A percentile compares a stretch with the other conserved stretches of the same genome.
Evolutionary conservation across 2,113 vertebrate species (phyloP).

Genomic region (human (Homo sapiens)): GRCh38 chr14:34887501-34888000

Average conservation of each 20-base stretch:
- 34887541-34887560: neutral
- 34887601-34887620: neutral
- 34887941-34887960: neutral
- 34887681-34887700: neutral
- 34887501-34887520: neutral
- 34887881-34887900: neutral
- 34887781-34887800: neutral
- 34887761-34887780: neutral
- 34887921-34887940: neutral
- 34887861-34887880: neutral
- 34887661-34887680: neutral
- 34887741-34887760: neutral
- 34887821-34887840: neutral
- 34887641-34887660: neutral
- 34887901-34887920: neutral
- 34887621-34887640: neutral
- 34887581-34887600: neutral
- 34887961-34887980: neutral
- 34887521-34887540: neutral
- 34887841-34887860: neutral
- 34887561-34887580: slow-evolving; percentile 19
- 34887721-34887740: neutral
- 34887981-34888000: neutral
- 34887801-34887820: slow-evolving; percentile 22
- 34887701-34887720: neutral